Percentiles rank a stretch among this genome's conserved stretches.
Conservation (phyloP, 2,888 invertebrate genomes). For the Epiblema foenella region DNA sequence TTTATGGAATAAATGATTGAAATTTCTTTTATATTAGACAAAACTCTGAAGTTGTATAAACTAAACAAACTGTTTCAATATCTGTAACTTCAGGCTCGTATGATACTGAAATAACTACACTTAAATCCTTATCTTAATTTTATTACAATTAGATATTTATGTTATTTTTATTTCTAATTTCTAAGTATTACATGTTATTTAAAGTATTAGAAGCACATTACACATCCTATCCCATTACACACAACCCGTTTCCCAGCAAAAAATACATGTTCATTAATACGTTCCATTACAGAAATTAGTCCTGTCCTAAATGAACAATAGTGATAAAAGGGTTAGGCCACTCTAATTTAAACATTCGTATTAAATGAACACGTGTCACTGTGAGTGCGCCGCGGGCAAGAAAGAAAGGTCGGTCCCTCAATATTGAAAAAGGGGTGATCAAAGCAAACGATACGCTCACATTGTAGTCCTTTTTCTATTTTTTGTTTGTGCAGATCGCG, state of each 20-base stretch:
- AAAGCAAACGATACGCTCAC: conserved; percentile 77
- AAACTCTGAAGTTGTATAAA: too few species aligned
- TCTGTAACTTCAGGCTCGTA: too few species aligned
- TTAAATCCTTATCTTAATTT: too few species aligned
- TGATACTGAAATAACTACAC: too few species aligned
- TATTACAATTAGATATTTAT: too few species aligned
- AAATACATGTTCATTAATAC: conserved; percentile 43
- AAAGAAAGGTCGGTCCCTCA: conserved; percentile 67
- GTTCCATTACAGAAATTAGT: conserved; percentile 58
- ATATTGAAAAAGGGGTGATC: conserved; percentile 83
- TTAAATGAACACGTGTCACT: conserved; percentile 75
- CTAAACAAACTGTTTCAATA: too few species aligned
- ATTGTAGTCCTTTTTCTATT: conserved; percentile 70
- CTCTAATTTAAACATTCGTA: conserved; percentile 66
- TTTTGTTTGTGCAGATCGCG: conserved; percentile 58
- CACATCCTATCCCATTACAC: not conserved
- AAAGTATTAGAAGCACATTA: not conserved
- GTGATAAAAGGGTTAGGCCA: conserved; percentile 56
- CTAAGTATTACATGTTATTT: too few species aligned
- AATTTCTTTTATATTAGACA: too few species aligned
- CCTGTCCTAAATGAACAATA: conserved; percentile 55
- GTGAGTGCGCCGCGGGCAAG: conserved; percentile 61
- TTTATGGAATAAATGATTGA: too few species aligned
- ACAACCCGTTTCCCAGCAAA: conserved; percentile 15
- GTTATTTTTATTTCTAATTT: too few species aligned